phyloP scores from a whole-genome alignment of 2,888 invertebrate genomes.

The Lasioglossum lativentre region DNA sequence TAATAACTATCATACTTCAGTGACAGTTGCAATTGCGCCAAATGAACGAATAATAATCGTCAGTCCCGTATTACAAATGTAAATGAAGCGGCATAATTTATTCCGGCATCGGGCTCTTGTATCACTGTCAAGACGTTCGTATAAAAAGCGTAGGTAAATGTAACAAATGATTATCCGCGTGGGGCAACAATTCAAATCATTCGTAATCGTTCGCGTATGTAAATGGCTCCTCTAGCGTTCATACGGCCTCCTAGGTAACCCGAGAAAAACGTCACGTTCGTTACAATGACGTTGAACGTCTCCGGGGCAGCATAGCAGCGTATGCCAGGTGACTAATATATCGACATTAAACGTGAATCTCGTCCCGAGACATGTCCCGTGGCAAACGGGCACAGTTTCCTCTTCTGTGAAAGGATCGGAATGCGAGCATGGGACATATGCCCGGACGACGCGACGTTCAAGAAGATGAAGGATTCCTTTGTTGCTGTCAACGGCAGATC shows the following conservation, averaged over 20 bases:
- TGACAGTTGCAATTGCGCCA: neutral
- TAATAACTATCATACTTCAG: neutral
- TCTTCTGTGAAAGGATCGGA: constrained; percentile 69
- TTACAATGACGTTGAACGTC: constrained; percentile 59
- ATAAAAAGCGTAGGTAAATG: neutral
- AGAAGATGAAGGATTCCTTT: constrained; percentile 54
- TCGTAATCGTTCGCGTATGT: constrained; percentile 41
- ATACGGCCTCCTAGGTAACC: constrained; percentile 18
- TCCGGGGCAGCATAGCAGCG: constrained; percentile 27
- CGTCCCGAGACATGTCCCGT: constrained; percentile 49
- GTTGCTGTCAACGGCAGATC: constrained; percentile 65
- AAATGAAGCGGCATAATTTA: neutral
- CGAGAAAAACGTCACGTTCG: constrained; percentile 26
- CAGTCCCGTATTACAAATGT: neutral
- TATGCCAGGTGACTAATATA: constrained; percentile 63
- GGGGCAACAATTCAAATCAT: constrained; percentile 47
- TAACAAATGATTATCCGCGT: constrained; percentile 25
- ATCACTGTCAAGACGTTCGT: neutral
- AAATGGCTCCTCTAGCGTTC: constrained; percentile 32
- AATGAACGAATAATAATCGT: neutral
- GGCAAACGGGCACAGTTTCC: constrained; percentile 43
- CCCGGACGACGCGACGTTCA: constrained; percentile 27
- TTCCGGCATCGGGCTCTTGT: constrained; percentile 6
- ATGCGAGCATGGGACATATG: constrained; percentile 64
- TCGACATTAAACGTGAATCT: constrained; percentile 41